Base-by-base conservation (phyloP, 2,113 vertebrate species). In the Campylomormyrus tamandua region DNA sequence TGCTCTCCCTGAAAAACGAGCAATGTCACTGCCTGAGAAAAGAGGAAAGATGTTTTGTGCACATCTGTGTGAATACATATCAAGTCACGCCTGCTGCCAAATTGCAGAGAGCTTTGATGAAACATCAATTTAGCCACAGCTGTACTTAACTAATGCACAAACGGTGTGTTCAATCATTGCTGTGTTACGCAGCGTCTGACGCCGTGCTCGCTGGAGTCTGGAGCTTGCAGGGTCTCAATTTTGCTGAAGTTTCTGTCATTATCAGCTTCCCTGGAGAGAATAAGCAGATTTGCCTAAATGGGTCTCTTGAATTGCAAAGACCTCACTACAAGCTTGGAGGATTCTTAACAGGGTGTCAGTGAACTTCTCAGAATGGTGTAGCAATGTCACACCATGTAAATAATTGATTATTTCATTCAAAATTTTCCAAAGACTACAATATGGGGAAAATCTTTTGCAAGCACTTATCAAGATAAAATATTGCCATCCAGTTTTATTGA, bases 111-210 rank as follows among this genome's bases (percentile, higher is more conserved):
- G 88, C 74, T 91, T 74, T 89, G 91, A 92, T 89, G 90, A 87
- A 90, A 91, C 42, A 89, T 88, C 91, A 58, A 88, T 92, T 91
- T 90, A 91, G 83, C 90, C 86, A 83, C 90, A 92, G 89, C 66
- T 66, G 62, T 77, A 90, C 86, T 90, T 90, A 39, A 84, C 91
- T 92, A 93, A 93, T 91, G 91, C 89, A 91, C 89, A 93, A 93
- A 92, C 49, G 46, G 80, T 91, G 87, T 90, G 58, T 83, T 92
- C 89, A 88, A 91, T 92, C 87, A 91, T 88, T 66, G 87, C 90
- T 88, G 7, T 19, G 85, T 70, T 87, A 90, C 49, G 21, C 31
- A 45, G 31, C 87, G 90, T 88, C 86, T 89, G 42, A 88, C 8
- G 88, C n/a, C 19, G n/a, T 5, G 5, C 35, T 58, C 77, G 66